Conservation (phyloP, 2,888 invertebrate genomes). For the Mythimna pallens region DNA sequence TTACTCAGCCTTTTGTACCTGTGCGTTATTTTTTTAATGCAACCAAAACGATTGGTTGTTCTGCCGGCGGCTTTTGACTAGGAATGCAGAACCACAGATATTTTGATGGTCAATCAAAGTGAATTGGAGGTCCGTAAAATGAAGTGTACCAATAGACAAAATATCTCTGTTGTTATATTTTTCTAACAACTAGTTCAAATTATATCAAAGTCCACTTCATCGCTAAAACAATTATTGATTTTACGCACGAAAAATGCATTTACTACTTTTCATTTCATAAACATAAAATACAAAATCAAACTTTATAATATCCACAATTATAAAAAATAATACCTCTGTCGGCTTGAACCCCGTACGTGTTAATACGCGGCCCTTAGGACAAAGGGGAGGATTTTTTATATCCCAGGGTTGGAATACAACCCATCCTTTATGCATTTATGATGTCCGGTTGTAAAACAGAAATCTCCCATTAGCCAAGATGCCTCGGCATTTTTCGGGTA, state of each 20-base stretch:
- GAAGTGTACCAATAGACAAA: background rate
- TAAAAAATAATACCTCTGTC: slow-evolving; percentile 51
- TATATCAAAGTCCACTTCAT: background rate
- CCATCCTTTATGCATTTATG: slow-evolving; percentile 80
- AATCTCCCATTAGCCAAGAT: slow-evolving; percentile 72
- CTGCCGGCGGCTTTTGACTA: slow-evolving; percentile 68
- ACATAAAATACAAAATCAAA: slow-evolving; percentile 29
- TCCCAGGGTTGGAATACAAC: slow-evolving; percentile 62
- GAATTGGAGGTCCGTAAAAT: background rate
- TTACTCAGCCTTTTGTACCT: slow-evolving; percentile 76
- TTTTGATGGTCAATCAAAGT: slow-evolving; percentile 26
- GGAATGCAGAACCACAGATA: slow-evolving; percentile 75
- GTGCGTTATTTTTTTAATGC: slow-evolving; percentile 72
- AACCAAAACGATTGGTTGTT: slow-evolving; percentile 38
- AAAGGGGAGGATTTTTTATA: slow-evolving; percentile 76
- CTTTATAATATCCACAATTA: slow-evolving; percentile 26
- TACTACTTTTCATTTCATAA: background rate
- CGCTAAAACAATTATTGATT: background rate
- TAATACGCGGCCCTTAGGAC: slow-evolving; percentile 79
- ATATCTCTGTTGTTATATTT: background rate
- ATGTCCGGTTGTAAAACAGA: slow-evolving; percentile 75
- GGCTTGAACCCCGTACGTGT: slow-evolving; percentile 70
- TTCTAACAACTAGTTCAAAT: background rate
- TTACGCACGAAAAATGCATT: background rate
- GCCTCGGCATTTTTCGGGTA: slow-evolving; percentile 55